Evolutionary conservation across 2,113 vertebrate species (phyloP), one percentile per base, ranked within the genome.

Genomic region (Cichladusa arquata): DNA sequence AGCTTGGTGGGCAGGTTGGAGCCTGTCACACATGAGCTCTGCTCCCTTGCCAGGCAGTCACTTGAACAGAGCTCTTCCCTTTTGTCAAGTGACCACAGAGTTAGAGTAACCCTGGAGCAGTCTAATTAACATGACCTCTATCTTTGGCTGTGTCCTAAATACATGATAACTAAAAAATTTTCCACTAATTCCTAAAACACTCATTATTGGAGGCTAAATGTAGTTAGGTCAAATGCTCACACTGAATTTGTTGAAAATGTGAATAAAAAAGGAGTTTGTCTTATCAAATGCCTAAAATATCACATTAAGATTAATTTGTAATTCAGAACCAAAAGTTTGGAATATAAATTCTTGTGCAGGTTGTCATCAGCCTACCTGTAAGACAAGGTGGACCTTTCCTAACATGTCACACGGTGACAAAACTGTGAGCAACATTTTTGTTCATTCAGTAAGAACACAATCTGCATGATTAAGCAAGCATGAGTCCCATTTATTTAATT

Each of bases 111-210:
- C 95, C 94, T 95, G 95, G 91, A 95, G 95, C 96, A 95, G 77
- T 95, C 79, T 94, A 93, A 97, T 97, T 97, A 95, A 73, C 71
- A 90, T 95, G 93, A 96, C 93, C 89, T 95, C 86, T 92, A 89
- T 95, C 86, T 92, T 87, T 92, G 92, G 15, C 77, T 91, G 53
- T 95, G 96, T 95, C 91, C 94, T 95, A 84, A 95, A 97, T 96
- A 85, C 91, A 92, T 90, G 80, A 51, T 76, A 93, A 95, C 61
- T 86, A 85, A 91, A 93, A 96, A 95, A 76, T 58, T 95, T 93
- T 96, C 89, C 89, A 93, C 86, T 92, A 89, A 82, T 72, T 92
- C 44, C 28, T 92, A 50, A 91, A 92, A 48, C 25, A 58, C 17
- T 84, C 31, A 11, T 78, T 71, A 51, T 92, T 89, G 61, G 69